Evolutionary conservation across 2,888 invertebrate species (phyloP), one percentile per base, ranked within the genome.

Genomic region (Rotaria macrura): DNA sequence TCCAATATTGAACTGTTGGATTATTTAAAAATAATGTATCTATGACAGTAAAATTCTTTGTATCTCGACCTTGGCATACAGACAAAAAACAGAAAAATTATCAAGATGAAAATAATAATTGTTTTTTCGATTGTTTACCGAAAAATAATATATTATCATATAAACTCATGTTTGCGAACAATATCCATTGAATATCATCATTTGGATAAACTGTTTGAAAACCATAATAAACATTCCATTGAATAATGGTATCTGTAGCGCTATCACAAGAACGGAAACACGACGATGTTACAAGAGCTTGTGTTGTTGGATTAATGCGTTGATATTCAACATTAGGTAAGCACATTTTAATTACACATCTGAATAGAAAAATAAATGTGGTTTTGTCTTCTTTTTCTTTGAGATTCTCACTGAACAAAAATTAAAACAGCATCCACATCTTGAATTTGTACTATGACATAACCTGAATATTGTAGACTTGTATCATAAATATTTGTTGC

Each of bases 261-360:
- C n/a, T 79, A 3, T 43, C n/a, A 79, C 79, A 79, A 12, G 12
- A 14, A 4, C 10, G 2, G 5, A 65, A 1, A 79, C 79, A 79
- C 10, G 4, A 3, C 1, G 79, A 79, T 43, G 43, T 43, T 23
- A 79, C 1, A n/a, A 79, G 25, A n/a, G 43, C 79, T 43, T 79
- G 79, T 43, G 79, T 43, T 12, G 79, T 79, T 4, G 79, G 79
- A 79, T 79, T 79, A n/a, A 79, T 43, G 14, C 43, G 79, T 43
- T 79, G 79, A 43, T 79, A 79, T 79, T 40, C 43, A 43, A 14
- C 79, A n/a, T 79, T n/a, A n/a, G 79, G 79, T 79, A n/a, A 3
- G n/a, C 79, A 79, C 79, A 79, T 79, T 43, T 43, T 79, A 43
- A 79, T 79, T 10, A 79, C 6, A 43, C 79, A 79, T n/a, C 79